Evolutionary conservation across 2,113 vertebrate genomes (phyloP).

Genomic region (Thalassoma bifasciatum): DNA sequence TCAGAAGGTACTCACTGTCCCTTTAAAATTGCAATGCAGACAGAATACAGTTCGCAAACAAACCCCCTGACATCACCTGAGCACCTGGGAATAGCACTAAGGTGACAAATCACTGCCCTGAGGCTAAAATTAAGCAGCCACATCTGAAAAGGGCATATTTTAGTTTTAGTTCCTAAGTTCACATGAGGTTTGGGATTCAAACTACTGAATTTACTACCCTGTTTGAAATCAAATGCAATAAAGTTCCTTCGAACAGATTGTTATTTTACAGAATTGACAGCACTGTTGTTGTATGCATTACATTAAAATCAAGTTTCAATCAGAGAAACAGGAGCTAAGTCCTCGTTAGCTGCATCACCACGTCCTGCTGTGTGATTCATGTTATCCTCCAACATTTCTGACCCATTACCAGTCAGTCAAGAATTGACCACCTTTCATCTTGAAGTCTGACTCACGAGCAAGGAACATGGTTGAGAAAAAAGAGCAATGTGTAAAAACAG

Average conservation of each 20-base stretch:
- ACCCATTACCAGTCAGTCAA: constrained; percentile 50
- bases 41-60: neutral
- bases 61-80: constrained; percentile 27
- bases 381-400: constrained; percentile 39
- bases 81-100: constrained; percentile 57
- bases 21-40: constrained; percentile 61
- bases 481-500: constrained; percentile 7
- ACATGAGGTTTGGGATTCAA: constrained; percentile 48
- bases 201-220: constrained; percentile 24
- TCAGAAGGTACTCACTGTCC: too few species aligned
- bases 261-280: neutral
- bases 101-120: constrained; percentile 69
- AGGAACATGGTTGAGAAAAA: constrained; percentile 10
- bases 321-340: neutral
- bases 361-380: constrained; percentile 47
- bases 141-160: constrained; percentile 56
- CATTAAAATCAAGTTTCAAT: neutral
- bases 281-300: neutral
- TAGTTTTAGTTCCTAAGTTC: constrained; percentile 35
- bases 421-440: constrained; percentile 23
- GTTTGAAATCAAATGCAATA: constrained; percentile 55
- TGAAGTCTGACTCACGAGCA: constrained; percentile 50
- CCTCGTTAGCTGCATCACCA: constrained; percentile 22
- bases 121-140: constrained; percentile 54
- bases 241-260: constrained; percentile 46